These are phyloP conservation scores for Enteromius anoplus DNA, from an alignment of 2,797 vertebrate genomes.

Conservation along the genomic window DNA sequence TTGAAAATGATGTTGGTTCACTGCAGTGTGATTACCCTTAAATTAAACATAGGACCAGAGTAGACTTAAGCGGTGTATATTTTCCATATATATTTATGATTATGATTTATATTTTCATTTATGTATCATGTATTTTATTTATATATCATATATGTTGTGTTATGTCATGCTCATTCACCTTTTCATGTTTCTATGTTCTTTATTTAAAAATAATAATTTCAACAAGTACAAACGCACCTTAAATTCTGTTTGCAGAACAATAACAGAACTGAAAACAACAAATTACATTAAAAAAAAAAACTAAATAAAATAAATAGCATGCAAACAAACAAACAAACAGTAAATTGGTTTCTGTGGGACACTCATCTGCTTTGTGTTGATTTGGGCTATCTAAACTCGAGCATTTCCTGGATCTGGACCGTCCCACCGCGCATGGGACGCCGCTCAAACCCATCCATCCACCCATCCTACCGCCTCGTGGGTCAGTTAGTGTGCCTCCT, in stretches of 20 bases:
- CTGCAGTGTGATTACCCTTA: not conserved
- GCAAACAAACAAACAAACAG: not conserved
- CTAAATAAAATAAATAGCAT: not conserved
- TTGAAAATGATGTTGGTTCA: not conserved
- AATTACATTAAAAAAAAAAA: not conserved
- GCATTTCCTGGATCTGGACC: constrained; percentile 60
- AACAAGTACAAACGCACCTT: not conserved
- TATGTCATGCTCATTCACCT: not conserved
- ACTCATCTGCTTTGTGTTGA: constrained; percentile 38
- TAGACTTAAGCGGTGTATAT: not conserved
- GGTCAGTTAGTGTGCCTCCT: not conserved
- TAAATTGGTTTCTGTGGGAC: not conserved
- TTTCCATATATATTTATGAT: not conserved
- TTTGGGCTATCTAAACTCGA: constrained; percentile 25
- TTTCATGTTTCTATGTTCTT: not conserved
- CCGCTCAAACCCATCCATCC: not conserved
- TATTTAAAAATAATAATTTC: not conserved
- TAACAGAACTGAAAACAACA: not conserved
- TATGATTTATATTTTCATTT: not conserved
- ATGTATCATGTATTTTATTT: not conserved
- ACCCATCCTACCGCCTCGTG: not conserved
- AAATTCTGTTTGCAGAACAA: not conserved
- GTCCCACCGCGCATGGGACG: constrained; percentile 48
- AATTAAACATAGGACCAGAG: not conserved
- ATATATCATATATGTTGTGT: too few relatives aligned